A percentile compares a stretch with the other conserved stretches of the same genome.
These are phyloP conservation scores for Tetramorium simillimum DNA, from an alignment of 1,140 invertebrate species.

Conservation along the genomic window DNA sequence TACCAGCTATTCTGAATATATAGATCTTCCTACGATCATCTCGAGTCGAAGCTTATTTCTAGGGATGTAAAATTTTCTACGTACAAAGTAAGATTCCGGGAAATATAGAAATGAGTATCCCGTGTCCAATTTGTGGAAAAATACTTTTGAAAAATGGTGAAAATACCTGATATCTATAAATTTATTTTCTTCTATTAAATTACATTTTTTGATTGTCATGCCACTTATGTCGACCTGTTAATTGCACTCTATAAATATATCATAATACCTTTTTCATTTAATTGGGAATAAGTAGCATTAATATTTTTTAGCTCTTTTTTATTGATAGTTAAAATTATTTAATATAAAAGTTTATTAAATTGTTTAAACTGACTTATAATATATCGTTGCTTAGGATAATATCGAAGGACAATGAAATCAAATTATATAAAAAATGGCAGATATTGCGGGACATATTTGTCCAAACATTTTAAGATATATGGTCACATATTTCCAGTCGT, in stretches of 20 bases:
- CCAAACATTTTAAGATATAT: not conserved
- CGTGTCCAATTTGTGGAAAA: constrained; percentile 57
- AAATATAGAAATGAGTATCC: constrained; percentile 47
- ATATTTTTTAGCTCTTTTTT: not conserved
- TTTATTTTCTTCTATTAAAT: constrained; percentile 1
- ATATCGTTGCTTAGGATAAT: not conserved
- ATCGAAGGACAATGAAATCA: not conserved
- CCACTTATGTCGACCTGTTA: not conserved
- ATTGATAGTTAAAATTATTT: not conserved
- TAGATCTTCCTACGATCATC: constrained; percentile 44
- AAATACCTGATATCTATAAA: constrained; percentile 21
- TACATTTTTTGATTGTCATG: not conserved
- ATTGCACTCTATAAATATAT: not conserved
- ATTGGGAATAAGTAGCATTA: not conserved
- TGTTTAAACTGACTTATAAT: not conserved
- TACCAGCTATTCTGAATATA: constrained; percentile 53
- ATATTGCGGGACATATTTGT: not conserved
- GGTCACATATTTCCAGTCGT: not conserved
- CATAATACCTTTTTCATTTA: not conserved
- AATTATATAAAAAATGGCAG: not conserved
- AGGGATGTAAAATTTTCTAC: constrained; percentile 36
- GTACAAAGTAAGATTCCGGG: not conserved
- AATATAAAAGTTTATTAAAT: not conserved
- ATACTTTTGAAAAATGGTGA: constrained; percentile 7
- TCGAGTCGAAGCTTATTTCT: constrained; percentile 38